Percentiles rank a stretch among this genome's conserved stretches.
These are phyloP conservation scores for Conus canariensis DNA, from an alignment of 2,888 invertebrate species.

Conservation along the genomic window DNA sequence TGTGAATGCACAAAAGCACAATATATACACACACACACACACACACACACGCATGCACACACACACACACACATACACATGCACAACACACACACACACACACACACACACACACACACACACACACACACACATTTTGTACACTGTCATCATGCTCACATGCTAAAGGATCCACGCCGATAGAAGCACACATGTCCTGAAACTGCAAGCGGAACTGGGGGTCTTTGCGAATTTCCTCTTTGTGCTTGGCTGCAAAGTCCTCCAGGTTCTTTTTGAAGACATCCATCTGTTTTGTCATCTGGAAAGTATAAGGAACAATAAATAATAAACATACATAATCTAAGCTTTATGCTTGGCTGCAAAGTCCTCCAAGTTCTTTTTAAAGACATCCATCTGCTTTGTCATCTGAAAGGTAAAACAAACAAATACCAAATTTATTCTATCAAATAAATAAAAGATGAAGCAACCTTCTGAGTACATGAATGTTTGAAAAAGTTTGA, in stretches of 20 bases:
- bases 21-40: neutral
- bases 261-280: slow-evolving; percentile 94
- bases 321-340: neutral
- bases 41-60: neutral
- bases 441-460: too few relatives aligned
- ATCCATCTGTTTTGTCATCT: slow-evolving; percentile 94
- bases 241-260: slow-evolving; percentile 96
- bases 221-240: slow-evolving; percentile 95
- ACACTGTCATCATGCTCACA: slow-evolving; percentile 82
- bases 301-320: slow-evolving; percentile 32
- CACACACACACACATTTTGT: too few relatives aligned
- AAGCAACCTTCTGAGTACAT: too few relatives aligned
- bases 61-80: neutral
- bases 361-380: slow-evolving; percentile 95
- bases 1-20: neutral
- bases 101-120: neutral
- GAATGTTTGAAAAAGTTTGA: too few relatives aligned
- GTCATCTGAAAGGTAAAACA: slow-evolving; percentile 82
- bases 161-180: slow-evolving; percentile 98
- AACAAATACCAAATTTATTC: neutral
- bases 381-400: slow-evolving; percentile 95
- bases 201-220: slow-evolving; percentile 96
- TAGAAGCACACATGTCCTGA: slow-evolving; percentile 99
- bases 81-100: neutral
- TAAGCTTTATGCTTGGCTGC: slow-evolving; percentile 89